Evolutionary conservation across 2,888 invertebrate species (phyloP).

Genomic region (Petrolisthes cinctipes): DNA sequence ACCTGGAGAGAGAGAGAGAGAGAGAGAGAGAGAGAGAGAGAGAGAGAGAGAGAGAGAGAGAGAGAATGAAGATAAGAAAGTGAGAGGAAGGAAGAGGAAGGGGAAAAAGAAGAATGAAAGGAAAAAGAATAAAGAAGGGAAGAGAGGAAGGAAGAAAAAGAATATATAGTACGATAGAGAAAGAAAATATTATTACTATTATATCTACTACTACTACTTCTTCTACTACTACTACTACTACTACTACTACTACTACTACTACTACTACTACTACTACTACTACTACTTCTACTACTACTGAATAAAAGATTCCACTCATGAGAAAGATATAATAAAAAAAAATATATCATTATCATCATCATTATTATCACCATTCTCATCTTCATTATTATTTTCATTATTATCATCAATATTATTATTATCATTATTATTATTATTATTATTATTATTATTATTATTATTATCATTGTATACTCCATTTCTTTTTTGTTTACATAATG

Average conservation of each 20-base stretch:
- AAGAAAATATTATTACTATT: neutral
- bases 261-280: neutral
- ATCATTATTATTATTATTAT: too few relatives aligned
- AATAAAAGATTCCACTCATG: too few relatives aligned
- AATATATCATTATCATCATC: neutral
- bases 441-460: too few relatives aligned
- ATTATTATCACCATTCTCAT: neutral
- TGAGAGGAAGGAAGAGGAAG: neutral
- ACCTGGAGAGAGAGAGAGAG: neutral
- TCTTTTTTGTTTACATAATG: too few relatives aligned
- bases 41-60: too few relatives aligned
- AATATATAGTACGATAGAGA: neutral
- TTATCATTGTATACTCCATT: too few relatives aligned
- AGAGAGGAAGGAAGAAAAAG: neutral
- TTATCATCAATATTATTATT: too few relatives aligned
- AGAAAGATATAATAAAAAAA: too few relatives aligned
- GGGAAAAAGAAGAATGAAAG: neutral
- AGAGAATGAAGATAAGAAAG: neutral
- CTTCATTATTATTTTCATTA: too few relatives aligned
- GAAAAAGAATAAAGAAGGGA: neutral
- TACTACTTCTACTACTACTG: too few relatives aligned
- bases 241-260: slow-evolving; percentile 1
- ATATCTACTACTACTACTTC: slow-evolving; percentile 6
- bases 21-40: neutral
- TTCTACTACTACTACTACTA: neutral